Evolutionary conservation across 2,113 vertebrate species (phyloP), one percentile per base, ranked within the genome.

Genomic region (Xerus inauris): DNA sequence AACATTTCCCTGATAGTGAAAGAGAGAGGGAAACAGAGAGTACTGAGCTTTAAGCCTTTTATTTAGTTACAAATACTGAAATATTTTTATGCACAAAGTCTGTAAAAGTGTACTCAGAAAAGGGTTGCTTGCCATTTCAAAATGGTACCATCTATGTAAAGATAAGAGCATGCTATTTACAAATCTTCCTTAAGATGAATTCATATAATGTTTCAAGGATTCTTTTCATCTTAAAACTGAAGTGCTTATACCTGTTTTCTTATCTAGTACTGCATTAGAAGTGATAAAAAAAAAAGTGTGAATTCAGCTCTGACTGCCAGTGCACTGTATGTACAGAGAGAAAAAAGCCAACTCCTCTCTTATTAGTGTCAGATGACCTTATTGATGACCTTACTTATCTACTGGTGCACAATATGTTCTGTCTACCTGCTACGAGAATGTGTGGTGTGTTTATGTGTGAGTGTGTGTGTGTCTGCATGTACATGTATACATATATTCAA

Each of bases 51-150:
- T 30, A 86, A 69, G 47, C 6, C 91, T 96, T 96, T 97, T 76
- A 96, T 97, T 97, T 97, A 73, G 93, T 94, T 95, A 94, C 30
- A 97, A 47, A 91, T 80, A 91, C 82, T 95, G 65, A 96, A 95
- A 89, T 96, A 88, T 96, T 96, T 97, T 87, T 59, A 95, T 83
- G 51, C 67, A 91, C 81, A 87, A 91, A 96, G 67, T 40, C 45
- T 96, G 40, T 32, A 95, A 87, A 91, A 89, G 24, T 81, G 12
- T 94, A 76, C 72, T 87, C 13, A 86, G 67, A 88, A 96, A 95
- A 83, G 45, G 12, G 57, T 84, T 93, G 49, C 85, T 96, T 96
- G 95, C 59, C 93, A 97, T 97, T 97, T 96, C 90, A 91, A 96
- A 96, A 95, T 96, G 54, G 85, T 94, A 86, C 57, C 81, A 57